phyloP scores from a whole-genome alignment of 2,797 vertebrate genomes.

The Pitangus sulphuratus region DNA sequence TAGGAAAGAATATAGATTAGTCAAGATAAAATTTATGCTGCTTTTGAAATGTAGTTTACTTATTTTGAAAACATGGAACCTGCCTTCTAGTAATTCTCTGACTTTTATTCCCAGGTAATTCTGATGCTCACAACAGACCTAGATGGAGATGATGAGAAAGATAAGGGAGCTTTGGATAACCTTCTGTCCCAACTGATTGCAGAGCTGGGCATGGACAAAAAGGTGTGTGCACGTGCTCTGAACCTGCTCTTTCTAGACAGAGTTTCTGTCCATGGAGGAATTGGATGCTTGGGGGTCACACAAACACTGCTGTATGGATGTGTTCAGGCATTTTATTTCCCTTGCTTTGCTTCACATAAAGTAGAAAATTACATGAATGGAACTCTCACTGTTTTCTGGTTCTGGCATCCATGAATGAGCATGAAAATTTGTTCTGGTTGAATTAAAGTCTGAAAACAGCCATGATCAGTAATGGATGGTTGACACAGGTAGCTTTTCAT shows the following conservation, averaged over 20 bases:
- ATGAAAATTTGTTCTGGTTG: neutral
- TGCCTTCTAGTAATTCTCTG: neutral
- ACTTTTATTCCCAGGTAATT: conserved; percentile 80
- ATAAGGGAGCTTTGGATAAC: conserved; percentile 96
- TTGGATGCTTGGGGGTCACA: neutral
- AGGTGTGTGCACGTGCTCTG: conserved; percentile 64
- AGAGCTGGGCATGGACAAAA: conserved; percentile 95
- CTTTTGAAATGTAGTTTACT: neutral
- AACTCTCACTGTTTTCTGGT: neutral
- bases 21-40: neutral
- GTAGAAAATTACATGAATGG: neutral
- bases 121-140: conserved; percentile 98
- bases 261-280: neutral
- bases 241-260: neutral
- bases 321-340: neutral
- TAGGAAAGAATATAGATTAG: neutral
- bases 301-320: neutral
- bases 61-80: neutral
- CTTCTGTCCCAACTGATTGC: conserved; percentile 93
- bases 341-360: neutral
- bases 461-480: neutral
- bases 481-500: neutral
- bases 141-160: conserved; percentile 97
- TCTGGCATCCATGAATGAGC: neutral
- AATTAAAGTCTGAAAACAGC: neutral